Evolutionary conservation across 2,888 invertebrate species (phyloP), one percentile per base, ranked within the genome.

Genomic region (Limnephilus rhombicus): DNA sequence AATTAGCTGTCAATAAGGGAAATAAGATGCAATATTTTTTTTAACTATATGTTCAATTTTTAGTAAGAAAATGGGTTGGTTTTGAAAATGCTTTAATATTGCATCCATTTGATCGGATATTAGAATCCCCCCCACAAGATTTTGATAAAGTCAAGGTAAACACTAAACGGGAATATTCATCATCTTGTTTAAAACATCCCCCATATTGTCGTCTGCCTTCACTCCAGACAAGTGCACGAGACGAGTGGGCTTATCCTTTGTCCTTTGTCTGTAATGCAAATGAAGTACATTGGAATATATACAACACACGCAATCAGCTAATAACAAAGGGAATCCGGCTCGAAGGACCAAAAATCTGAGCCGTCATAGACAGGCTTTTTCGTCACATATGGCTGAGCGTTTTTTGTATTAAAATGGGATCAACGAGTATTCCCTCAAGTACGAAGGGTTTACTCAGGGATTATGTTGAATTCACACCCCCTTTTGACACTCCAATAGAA

Each of bases 341-440:
- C 90, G 82, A 34, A 83, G 82, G 90, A 83, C 90, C 80, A 81
- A 41, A 86, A 90, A 89, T 89, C 89, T 80, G 80, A 80, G 89
- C 37, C 81, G 81, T 24, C 49, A 24, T 29, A 82, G 90, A 89
- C 90, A 82, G 89, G 80, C 89, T 89, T 89, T 90, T 91, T 92
- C 89, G 93, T 92, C 93, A 90, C 93, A 93, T 91, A 93, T 93
- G 93, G 93, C 91, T 92, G 91, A 90, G 91, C 88, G 92, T 93
- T 93, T 93, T 93, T 93, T 92, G 92, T 92, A 93, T 93, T 93
- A 93, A 93, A 93, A 93, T 92, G 86, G 92, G 92, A 93, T 93
- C 93, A 92, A 91, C 89, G 88, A 45, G 82, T 93, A 92, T 92
- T 93, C 92, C 92, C 93, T 90, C 83, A 93, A 92, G 93, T 89